A percentile compares a stretch with the other conserved stretches of the same genome.
Evolutionary conservation across 1,140 invertebrate genomes (phyloP).

Genomic region (Saccostrea cuccullata): DNA sequence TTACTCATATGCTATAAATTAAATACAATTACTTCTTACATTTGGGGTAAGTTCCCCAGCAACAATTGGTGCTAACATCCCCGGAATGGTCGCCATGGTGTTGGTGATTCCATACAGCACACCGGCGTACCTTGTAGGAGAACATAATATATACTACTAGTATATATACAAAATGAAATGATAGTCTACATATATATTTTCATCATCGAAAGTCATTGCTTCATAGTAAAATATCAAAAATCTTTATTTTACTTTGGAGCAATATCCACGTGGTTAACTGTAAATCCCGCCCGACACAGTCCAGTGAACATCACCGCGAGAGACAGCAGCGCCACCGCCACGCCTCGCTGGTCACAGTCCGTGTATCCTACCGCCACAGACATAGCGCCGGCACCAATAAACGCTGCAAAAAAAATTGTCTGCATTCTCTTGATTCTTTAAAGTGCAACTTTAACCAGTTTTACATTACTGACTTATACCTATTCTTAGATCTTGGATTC

Average conservation of each 20-base stretch:
- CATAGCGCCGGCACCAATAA: constrained; percentile 62
- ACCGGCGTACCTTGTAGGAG: constrained; percentile 82
- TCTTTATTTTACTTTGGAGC: constrained; percentile 84
- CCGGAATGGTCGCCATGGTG: constrained; percentile 90
- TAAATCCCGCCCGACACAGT: constrained; percentile 82
- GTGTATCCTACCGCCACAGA: constrained; percentile 64
- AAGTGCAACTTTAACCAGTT: too few relatives aligned
- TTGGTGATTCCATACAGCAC: constrained; percentile 90
- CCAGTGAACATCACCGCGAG: constrained; percentile 69
- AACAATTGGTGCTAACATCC: constrained; percentile 89
- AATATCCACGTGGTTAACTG: constrained; percentile 92
- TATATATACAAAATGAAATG: neutral
- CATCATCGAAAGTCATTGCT: neutral
- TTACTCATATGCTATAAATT: too few relatives aligned
- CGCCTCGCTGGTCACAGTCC: constrained; percentile 60
- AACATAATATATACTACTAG: too few relatives aligned
- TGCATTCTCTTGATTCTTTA: neutral
- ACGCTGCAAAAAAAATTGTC: constrained; percentile 61
- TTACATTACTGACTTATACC: too few relatives aligned
- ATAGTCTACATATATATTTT: neutral
- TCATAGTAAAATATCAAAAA: neutral
- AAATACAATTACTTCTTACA: constrained; percentile 57
- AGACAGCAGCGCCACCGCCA: constrained; percentile 67
- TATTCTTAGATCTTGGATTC: too few relatives aligned
- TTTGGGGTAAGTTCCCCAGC: constrained; percentile 85